phyloP scores from a whole-genome alignment of 2,113 vertebrate genomes.

The Pleuronectes platessa region DNA sequence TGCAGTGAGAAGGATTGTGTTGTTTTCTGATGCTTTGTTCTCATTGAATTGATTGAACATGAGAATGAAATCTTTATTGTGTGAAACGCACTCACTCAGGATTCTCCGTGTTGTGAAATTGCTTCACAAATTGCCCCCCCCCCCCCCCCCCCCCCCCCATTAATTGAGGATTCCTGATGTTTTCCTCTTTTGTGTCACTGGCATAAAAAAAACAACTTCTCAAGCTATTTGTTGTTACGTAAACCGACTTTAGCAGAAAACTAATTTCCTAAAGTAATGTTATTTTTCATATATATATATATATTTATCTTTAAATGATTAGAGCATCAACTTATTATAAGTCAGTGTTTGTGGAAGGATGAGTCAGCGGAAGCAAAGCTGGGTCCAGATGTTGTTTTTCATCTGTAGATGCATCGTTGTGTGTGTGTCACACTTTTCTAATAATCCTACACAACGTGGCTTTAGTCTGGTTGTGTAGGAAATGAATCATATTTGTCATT shows the following conservation, averaged over 20 bases:
- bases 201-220: neutral
- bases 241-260: neutral
- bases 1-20: neutral
- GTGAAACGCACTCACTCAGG: neutral
- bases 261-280: neutral
- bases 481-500: neutral
- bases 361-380: neutral
- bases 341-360: neutral
- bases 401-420: neutral
- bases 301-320: neutral
- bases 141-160: no score
- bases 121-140: neutral
- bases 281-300: no score
- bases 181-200: neutral
- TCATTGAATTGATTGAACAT: conserved; percentile 19
- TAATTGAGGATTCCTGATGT: neutral
- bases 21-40: conserved; percentile 3
- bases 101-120: neutral
- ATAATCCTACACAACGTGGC: neutral
- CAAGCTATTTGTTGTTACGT: neutral
- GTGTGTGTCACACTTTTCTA: neutral
- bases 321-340: neutral
- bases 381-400: neutral
- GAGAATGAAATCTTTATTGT: conserved; percentile 12
- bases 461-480: no score